Percentiles rank a stretch among this genome's conserved stretches.
Conservation (phyloP, 2,888 invertebrate species). For the Smittia aterrima region DNA sequence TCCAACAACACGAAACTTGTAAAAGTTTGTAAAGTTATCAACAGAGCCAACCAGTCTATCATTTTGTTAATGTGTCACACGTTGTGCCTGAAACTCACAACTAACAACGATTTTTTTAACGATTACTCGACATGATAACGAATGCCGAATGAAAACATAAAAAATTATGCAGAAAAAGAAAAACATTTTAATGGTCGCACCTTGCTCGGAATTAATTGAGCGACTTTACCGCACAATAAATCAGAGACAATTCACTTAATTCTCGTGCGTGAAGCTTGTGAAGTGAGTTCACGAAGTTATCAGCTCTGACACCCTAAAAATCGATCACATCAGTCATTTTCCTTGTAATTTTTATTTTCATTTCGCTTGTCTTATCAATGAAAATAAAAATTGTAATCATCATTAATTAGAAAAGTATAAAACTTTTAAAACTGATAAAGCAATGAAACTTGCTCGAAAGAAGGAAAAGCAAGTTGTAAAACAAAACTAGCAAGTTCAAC, state of each 20-base stretch:
- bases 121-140: not conserved
- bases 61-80: constrained; percentile 14
- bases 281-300: not conserved
- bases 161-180: not conserved
- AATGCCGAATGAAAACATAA: not conserved
- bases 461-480: too few relatives aligned
- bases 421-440: not conserved
- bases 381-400: not conserved
- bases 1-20: not conserved
- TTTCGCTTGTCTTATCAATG: not conserved
- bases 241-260: constrained; percentile 9
- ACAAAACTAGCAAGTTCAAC: too few relatives aligned
- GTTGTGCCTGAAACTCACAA: not conserved
- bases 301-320: not conserved
- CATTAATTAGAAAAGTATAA: not conserved
- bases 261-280: not conserved
- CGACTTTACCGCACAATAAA: not conserved
- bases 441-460: too few relatives aligned
- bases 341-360: not conserved
- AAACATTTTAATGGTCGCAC: not conserved
- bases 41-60: not conserved
- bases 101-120: not conserved
- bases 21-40: not conserved
- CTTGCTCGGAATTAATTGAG: not conserved
- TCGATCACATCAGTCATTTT: not conserved